A percentile compares a stretch with the other conserved stretches of the same genome.
These are phyloP conservation scores for Apeira syringaria DNA, from an alignment of 2,888 invertebrate genomes.

Conservation along the genomic window DNA sequence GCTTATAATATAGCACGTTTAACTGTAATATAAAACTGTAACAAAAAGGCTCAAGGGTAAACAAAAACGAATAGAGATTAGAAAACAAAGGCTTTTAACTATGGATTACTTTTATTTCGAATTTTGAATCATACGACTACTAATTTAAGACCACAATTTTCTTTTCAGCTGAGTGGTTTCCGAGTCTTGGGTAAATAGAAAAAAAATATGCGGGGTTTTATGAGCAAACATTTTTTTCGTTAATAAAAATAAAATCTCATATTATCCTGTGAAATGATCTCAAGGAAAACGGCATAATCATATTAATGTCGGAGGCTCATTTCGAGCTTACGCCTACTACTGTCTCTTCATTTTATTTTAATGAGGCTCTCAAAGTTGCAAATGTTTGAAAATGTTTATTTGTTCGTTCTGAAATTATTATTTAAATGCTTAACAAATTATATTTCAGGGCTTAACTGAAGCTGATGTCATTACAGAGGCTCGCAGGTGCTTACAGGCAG, in stretches of 20 bases:
- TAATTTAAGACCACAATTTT: neutral
- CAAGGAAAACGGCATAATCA: constrained; percentile 24
- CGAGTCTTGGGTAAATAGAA: constrained; percentile 10
- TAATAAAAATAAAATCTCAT: constrained; percentile 18
- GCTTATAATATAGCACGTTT: too few species aligned
- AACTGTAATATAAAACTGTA: too few species aligned
- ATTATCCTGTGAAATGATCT: constrained; percentile 22
- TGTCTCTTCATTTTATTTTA: constrained; percentile 27
- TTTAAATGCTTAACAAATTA: constrained; percentile 11
- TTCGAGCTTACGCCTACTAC: constrained; percentile 22
- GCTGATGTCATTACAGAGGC: too few species aligned
- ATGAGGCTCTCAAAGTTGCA: constrained; percentile 21
- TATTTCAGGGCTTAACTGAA: too few species aligned
- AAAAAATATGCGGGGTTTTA: constrained; percentile 17
- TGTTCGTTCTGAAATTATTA: constrained; percentile 20
- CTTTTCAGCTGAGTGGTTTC: constrained; percentile 12
- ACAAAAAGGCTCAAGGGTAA: too few species aligned
- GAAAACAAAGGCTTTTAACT: constrained; percentile 5
- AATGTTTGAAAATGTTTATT: constrained; percentile 20
- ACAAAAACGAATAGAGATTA: neutral
- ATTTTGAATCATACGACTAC: constrained; percentile 7
- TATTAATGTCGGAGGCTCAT: constrained; percentile 22
- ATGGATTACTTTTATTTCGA: neutral
- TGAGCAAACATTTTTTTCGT: constrained; percentile 17
- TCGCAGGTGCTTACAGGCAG: too few species aligned